phyloP scores from a whole-genome alignment of 1,140 invertebrate genomes.

The Cepaea nemoralis region DNA sequence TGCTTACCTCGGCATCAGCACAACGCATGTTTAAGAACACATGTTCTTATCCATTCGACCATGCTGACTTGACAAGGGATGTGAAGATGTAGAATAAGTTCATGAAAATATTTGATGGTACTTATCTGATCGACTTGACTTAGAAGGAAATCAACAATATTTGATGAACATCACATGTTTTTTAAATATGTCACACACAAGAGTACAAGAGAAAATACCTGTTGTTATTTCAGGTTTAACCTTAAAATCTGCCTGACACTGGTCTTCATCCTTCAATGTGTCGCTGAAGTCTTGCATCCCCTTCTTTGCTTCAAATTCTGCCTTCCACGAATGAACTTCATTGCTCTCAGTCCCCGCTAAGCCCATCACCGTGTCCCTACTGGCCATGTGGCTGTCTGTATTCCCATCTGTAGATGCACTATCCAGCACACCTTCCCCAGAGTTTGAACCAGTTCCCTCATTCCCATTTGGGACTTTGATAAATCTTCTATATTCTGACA shows the following conservation, averaged over 20 bases:
- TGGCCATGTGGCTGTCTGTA: neutral
- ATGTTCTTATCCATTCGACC: too few species aligned
- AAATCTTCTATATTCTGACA: conserved; percentile 20
- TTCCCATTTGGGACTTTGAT: conserved; percentile 8
- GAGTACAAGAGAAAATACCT: neutral
- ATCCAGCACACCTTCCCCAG: neutral
- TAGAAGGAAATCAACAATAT: too few species aligned
- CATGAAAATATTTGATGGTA: too few species aligned
- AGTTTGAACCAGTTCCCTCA: neutral
- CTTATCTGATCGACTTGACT: too few species aligned
- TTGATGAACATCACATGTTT: too few species aligned
- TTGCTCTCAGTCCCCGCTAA: neutral
- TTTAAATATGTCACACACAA: too few species aligned
- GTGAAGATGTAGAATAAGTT: too few species aligned
- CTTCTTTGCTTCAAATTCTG: neutral
- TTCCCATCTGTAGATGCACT: neutral
- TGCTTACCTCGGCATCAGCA: too few species aligned
- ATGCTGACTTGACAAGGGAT: too few species aligned
- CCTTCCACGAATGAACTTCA: neutral
- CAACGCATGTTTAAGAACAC: too few species aligned
- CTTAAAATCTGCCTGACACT: neutral
- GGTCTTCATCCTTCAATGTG: neutral
- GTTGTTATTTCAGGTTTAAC: conserved; percentile 7
- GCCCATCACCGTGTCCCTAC: neutral
- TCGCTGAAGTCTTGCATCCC: neutral